Conservation (phyloP, 2,797 vertebrate genomes). For the Schizopygopsis malacanthus region DNA sequence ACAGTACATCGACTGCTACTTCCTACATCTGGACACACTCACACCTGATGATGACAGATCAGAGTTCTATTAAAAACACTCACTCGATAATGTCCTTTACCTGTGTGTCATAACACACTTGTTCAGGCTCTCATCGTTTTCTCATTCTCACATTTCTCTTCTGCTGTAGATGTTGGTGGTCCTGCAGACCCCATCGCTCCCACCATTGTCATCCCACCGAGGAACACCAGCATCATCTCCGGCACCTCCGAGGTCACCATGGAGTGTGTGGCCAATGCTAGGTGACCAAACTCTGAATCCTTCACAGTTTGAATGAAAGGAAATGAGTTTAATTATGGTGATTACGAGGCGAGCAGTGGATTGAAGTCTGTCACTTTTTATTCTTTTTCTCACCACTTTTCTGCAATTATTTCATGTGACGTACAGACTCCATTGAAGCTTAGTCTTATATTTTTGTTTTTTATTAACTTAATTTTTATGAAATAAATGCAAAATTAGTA, state of each 20-base stretch:
- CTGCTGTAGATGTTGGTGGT: constrained; percentile 87
- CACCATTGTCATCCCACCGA: constrained; percentile 92
- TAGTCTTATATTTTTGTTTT: not conserved
- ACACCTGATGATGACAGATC: constrained; percentile 36
- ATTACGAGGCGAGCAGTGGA: not conserved
- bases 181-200: constrained; percentile 96
- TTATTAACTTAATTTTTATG: not conserved
- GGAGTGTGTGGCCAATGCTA: constrained; percentile 97
- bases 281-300: constrained; percentile 71
- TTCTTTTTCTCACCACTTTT: not conserved
- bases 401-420: not conserved
- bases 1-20: constrained; percentile 33
- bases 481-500: not conserved
- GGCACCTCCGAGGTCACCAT: constrained; percentile 93
- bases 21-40: constrained; percentile 17
- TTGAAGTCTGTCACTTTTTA: not conserved
- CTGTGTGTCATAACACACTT: constrained; percentile 18
- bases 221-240: constrained; percentile 91
- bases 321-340: not conserved
- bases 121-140: not conserved
- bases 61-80: constrained; percentile 31
- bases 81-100: constrained; percentile 30
- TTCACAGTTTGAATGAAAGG: not conserved
- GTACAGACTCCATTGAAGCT: not conserved
- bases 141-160: constrained; percentile 29